Percentiles rank a stretch among this genome's conserved stretches.
These are phyloP conservation scores for Lacanobia oleracea DNA, from an alignment of 2,888 invertebrate species.

Conservation along the genomic window DNA sequence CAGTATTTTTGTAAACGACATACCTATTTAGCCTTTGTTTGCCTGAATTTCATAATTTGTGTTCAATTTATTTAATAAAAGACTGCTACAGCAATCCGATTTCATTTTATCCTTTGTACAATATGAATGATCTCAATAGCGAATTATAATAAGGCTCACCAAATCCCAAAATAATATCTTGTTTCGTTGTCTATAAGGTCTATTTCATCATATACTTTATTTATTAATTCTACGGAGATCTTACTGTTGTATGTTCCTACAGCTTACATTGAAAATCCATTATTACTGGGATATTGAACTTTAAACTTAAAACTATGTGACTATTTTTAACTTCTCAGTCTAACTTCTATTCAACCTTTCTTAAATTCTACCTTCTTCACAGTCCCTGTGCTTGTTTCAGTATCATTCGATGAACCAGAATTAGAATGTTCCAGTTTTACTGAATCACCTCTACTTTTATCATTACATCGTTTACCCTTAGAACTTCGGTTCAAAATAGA, in stretches of 20 bases:
- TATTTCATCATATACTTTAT: conserved; percentile 11
- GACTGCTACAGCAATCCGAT: neutral
- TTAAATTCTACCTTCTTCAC: conserved; percentile 83
- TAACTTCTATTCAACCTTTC: conserved; percentile 64
- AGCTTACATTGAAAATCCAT: conserved; percentile 23
- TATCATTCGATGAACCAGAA: conserved; percentile 91
- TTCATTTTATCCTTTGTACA: neutral
- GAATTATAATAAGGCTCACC: neutral
- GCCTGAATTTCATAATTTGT: neutral
- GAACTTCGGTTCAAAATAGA: conserved; percentile 77
- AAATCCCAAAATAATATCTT: neutral
- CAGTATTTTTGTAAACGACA: conserved; percentile 11
- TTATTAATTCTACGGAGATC: conserved; percentile 63
- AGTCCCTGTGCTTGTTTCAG: conserved; percentile 88
- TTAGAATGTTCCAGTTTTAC: conserved; percentile 88
- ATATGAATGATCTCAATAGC: neutral
- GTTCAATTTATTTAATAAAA: neutral
- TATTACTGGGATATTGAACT: conserved; percentile 24
- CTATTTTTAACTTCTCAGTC: conserved; percentile 38
- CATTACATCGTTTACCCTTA: conserved; percentile 74
- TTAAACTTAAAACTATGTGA: conserved; percentile 14
- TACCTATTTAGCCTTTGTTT: neutral
- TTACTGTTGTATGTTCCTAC: conserved; percentile 45
- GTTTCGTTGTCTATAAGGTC: neutral
- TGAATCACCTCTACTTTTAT: conserved; percentile 73